Conservation (phyloP, 1,140 invertebrate species). For the Heterodera carotae region DNA sequence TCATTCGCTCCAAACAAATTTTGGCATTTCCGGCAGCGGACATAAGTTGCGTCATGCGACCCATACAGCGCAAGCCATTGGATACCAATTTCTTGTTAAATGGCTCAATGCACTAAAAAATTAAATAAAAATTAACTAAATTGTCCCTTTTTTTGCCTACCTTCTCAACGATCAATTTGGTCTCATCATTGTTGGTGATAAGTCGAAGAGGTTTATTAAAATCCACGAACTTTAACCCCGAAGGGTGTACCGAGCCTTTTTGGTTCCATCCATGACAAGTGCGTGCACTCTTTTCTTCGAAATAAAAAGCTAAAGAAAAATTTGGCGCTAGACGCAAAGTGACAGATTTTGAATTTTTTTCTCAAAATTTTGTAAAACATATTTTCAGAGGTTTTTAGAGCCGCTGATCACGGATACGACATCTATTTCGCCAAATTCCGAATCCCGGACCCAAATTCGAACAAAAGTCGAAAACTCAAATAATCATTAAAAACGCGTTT, state of each 20-base stretch:
- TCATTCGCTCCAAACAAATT: conserved; percentile 40
- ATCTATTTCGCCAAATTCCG: too few species aligned
- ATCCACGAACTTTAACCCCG: conserved; percentile 29
- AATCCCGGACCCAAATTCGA: too few species aligned
- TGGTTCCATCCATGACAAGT: conserved; percentile 41
- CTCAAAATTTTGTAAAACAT: too few species aligned
- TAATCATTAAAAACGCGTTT: too few species aligned
- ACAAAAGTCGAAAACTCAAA: too few species aligned
- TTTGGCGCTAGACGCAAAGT: too few species aligned
- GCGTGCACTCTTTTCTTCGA: not conserved
- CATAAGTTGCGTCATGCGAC: conserved; percentile 48
- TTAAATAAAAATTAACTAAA: conserved; percentile 12
- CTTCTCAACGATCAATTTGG: conserved; percentile 36
- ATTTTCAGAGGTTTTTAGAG: too few species aligned
- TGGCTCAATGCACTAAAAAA: conserved; percentile 32
- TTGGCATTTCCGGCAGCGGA: conserved; percentile 48
- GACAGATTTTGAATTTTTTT: too few species aligned
- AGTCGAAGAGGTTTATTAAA: conserved; percentile 39
- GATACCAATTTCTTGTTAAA: conserved; percentile 34
- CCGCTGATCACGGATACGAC: too few species aligned
- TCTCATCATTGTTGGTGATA: conserved; percentile 38
- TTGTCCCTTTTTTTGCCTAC: conserved; percentile 1
- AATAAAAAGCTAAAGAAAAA: not conserved
- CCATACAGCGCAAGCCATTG: conserved; percentile 37
- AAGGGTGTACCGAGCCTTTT: conserved; percentile 23